Conservation (phyloP, 2,888 invertebrate species). For the Rhamnusium bicolor region DNA sequence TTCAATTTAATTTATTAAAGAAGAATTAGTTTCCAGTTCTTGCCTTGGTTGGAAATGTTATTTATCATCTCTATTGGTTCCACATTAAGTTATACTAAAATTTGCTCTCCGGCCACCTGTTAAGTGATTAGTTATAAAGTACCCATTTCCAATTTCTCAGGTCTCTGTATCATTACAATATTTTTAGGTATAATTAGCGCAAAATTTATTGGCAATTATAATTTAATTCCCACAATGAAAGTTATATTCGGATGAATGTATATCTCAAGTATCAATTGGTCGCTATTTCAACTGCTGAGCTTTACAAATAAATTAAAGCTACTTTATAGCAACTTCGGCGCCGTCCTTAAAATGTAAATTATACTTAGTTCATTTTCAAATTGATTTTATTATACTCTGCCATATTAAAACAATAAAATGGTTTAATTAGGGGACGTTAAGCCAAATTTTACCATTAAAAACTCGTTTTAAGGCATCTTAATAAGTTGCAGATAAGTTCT, state of each 20-base stretch:
- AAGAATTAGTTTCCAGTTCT: too few relatives aligned
- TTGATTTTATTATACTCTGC: conserved; percentile 15
- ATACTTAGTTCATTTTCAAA: conserved; percentile 17
- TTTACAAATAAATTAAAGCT: conserved; percentile 11
- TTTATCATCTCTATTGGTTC: too few relatives aligned
- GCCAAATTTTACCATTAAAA: conserved; percentile 11
- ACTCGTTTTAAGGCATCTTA: conserved; percentile 18
- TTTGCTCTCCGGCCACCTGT: background rate
- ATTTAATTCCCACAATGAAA: background rate
- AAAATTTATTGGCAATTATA: background rate
- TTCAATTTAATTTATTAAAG: too few relatives aligned
- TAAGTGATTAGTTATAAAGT: background rate
- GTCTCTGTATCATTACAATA: background rate
- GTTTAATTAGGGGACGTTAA: conserved; percentile 19
- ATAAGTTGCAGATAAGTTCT: conserved; percentile 22
- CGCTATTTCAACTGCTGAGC: conserved; percentile 3
- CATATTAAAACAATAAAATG: conserved; percentile 22
- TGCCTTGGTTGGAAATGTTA: too few relatives aligned
- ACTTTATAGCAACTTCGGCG: conserved; percentile 12
- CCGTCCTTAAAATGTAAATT: conserved; percentile 24
- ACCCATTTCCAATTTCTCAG: background rate
- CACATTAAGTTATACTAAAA: background rate
- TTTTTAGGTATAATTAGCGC: background rate
- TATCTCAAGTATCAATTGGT: conserved; percentile 7
- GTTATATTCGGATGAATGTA: conserved; percentile 2